phyloP scores from a whole-genome alignment of 2,797 vertebrate species.

The Aphelocoma californica region DNA sequence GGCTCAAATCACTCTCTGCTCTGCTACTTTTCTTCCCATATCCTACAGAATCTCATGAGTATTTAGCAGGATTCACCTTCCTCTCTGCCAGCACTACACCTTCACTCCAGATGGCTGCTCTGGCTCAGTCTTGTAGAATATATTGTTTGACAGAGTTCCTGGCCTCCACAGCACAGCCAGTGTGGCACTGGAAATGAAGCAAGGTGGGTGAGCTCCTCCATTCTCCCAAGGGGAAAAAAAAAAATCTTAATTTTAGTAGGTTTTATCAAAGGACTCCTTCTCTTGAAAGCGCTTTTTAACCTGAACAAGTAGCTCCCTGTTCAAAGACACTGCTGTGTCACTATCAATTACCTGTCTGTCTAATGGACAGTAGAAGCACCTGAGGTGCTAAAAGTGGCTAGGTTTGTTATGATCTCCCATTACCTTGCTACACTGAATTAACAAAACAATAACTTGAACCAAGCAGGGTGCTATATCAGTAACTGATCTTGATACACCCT shows the following conservation, averaged over 20 bases:
- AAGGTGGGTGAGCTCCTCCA: not conserved
- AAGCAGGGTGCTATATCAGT: not conserved
- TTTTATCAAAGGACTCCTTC: not conserved
- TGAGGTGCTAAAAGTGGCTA: not conserved
- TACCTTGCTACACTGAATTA: constrained; percentile 11
- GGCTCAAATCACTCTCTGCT: not conserved
- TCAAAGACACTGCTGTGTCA: not conserved
- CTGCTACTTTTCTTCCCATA: not conserved
- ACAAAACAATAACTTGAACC: not conserved
- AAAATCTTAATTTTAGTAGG: not conserved
- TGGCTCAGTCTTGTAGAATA: not conserved
- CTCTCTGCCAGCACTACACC: not conserved
- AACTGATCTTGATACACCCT: not conserved
- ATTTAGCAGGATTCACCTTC: not conserved
- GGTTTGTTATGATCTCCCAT: not conserved
- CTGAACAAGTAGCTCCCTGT: not conserved
- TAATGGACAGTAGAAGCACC: not conserved
- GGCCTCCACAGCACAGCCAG: not conserved
- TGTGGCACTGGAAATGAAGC: fast-evolving
- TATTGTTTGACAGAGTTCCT: not conserved
- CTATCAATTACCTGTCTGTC: not conserved
- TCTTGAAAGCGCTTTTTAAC: not conserved
- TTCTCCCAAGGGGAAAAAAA: not conserved
- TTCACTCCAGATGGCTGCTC: not conserved
- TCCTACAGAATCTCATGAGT: not conserved